Evolutionary conservation across 2,797 vertebrate genomes (phyloP).

Genomic region (Pygocentrus nattereri): DNA sequence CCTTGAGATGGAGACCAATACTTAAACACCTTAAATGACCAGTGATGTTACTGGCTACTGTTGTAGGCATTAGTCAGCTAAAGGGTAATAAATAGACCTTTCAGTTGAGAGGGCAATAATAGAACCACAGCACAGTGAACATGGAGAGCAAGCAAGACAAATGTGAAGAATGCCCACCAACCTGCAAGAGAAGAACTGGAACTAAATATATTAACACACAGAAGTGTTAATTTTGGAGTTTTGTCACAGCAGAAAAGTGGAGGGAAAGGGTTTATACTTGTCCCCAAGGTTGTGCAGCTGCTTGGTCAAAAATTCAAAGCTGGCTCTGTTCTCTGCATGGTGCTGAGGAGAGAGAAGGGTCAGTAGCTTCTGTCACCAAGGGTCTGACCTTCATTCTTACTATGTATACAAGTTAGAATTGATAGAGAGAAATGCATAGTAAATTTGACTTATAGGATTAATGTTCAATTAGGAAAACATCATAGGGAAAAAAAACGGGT

Average conservation of each 20-base stretch:
- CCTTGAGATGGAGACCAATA: background rate
- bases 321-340: background rate
- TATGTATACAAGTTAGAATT: background rate
- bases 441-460: too few species aligned
- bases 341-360: background rate
- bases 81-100: conserved; percentile 2
- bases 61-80: background rate
- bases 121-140: background rate
- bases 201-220: background rate
- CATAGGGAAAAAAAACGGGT: too few species aligned
- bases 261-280: background rate
- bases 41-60: background rate
- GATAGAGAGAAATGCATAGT: background rate
- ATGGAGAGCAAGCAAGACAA: background rate
- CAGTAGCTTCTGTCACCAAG: background rate
- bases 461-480: too few species aligned
- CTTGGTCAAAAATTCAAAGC: background rate
- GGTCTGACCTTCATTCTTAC: background rate
- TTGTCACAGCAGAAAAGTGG: background rate
- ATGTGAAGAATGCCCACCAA: background rate
- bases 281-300: background rate
- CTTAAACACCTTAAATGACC: background rate
- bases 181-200: background rate
- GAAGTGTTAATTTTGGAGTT: background rate
- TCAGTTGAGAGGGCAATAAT: background rate